Evolutionary conservation across 1,140 invertebrate species (phyloP), one percentile per base, ranked within the genome.

Genomic region (Drosophila guanche): DNA sequence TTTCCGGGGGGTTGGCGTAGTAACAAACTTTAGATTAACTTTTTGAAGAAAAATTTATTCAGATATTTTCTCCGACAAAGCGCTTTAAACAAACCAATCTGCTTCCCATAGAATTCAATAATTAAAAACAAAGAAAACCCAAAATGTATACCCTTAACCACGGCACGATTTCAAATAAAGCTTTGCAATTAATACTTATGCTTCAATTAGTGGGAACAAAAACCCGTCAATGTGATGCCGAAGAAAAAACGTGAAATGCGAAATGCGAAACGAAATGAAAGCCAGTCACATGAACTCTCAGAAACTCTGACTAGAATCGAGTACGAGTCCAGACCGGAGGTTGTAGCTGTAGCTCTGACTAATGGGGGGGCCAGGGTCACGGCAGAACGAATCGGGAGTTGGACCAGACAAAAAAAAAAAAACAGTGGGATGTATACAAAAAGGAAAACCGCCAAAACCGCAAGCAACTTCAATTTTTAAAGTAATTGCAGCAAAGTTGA

Each of bases 401-500:
- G 2, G 23, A 50, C 23, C 37, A 12, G 47, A 58, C 68, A 27
- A 29, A 42, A 46, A 54, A 69, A 37, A 53, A 51, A n/a, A 27
- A 48, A 40, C 29, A 8, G 40, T 46, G 29, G 45, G 33, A 37
- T 4, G 33, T 3, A n/a, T n/a, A n/a, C n/a, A 10, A 37, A 66
- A 48, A 43, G 40, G 33, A 51, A 53, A 85, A 86, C 81, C 81
- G 61, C 77, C 63, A 52, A 50, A 88, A 88, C 83, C 83, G 75
- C 83, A 61, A 62, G 62, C 78, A 88, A 88, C 78, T 88, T 88
- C 75, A 88, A 88, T 88, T 88, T 68, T 88, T 88, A 88, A 88
- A 88, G 83, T 88, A 88, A 88, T 88, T 88, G 83, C 83, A 66
- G 72, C 77, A 88, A 83, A 88, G 83, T 88, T 88, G 71, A 70